Conservation (phyloP, 2,888 invertebrate species). For the Orgyia antiqua region DNA sequence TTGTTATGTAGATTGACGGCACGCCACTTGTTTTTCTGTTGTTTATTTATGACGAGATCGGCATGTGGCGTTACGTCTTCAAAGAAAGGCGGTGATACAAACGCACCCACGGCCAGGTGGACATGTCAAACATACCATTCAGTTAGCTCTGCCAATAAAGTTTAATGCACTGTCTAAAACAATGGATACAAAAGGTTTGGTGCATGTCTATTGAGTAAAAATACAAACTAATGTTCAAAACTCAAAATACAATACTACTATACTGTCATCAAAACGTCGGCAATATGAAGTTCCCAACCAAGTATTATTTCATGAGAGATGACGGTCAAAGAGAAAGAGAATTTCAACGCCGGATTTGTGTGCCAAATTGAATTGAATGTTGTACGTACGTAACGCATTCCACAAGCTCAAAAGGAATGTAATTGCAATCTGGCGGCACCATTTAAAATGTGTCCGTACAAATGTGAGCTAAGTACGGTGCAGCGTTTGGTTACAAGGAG, state of each 20-base stretch:
- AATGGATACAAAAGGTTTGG: no score
- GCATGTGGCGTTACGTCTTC: conserved; percentile 37
- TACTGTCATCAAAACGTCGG: no score
- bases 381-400: conserved; percentile 70
- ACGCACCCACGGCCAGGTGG: conserved; percentile 60
- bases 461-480: conserved; percentile 54
- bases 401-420: conserved; percentile 70
- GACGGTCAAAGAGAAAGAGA: conserved; percentile 66
- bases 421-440: conserved; percentile 70
- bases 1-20: conserved; percentile 45
- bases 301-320: conserved; percentile 58
- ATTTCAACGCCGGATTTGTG: conserved; percentile 67
- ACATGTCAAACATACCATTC: conserved; percentile 48
- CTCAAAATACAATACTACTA: no score
- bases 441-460: conserved; percentile 72
- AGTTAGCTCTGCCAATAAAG: conserved; percentile 46
- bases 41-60: conserved; percentile 32
- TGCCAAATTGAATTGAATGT: conserved; percentile 71
- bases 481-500: conserved; percentile 29
- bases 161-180: conserved; percentile 30
- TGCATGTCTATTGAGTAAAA: no score
- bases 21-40: conserved; percentile 29
- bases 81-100: conserved; percentile 45
- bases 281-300: no score
- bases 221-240: no score